Evolutionary conservation across 2,888 invertebrate species (phyloP).

Genomic region (Limnephilus marmoratus): DNA sequence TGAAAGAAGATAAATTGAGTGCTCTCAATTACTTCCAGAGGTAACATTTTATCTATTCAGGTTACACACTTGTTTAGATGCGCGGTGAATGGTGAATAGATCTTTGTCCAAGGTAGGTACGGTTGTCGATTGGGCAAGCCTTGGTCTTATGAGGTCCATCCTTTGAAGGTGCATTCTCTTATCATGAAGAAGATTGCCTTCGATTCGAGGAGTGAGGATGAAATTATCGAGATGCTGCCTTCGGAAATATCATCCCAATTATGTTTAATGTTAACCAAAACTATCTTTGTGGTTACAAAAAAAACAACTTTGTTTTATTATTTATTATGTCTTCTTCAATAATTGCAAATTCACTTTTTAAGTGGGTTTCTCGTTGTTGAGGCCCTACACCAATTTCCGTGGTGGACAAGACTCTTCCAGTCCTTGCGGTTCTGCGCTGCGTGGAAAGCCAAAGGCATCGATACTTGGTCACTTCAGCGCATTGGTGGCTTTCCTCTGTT

Average conservation of each 20-base stretch:
- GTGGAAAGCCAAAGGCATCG: no score
- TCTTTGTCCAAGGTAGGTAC: not conserved
- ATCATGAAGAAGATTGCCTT: slow-evolving; percentile 7
- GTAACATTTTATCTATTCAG: not conserved
- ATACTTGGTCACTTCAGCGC: no score
- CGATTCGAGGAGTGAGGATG: not conserved
- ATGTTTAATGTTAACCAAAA: not conserved
- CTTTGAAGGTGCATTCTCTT: slow-evolving; percentile 23
- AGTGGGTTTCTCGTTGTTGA: no score
- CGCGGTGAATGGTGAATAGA: slow-evolving; percentile 33
- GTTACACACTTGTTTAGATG: not conserved
- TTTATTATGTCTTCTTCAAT: no score
- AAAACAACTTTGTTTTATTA: not conserved
- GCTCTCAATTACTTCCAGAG: not conserved
- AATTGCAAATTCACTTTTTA: no score
- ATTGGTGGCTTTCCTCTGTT: no score
- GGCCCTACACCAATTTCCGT: no score
- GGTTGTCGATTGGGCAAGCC: not conserved
- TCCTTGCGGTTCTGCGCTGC: no score
- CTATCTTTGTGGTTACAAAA: not conserved
- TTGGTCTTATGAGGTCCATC: slow-evolving; percentile 34
- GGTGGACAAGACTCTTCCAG: no score
- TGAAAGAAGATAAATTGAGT: slow-evolving; percentile 15
- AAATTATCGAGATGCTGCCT: not conserved
- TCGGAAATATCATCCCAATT: not conserved